Base-by-base conservation (phyloP, 1,140 invertebrate genomes). In the Leptestheria dahalacensis region DNA sequence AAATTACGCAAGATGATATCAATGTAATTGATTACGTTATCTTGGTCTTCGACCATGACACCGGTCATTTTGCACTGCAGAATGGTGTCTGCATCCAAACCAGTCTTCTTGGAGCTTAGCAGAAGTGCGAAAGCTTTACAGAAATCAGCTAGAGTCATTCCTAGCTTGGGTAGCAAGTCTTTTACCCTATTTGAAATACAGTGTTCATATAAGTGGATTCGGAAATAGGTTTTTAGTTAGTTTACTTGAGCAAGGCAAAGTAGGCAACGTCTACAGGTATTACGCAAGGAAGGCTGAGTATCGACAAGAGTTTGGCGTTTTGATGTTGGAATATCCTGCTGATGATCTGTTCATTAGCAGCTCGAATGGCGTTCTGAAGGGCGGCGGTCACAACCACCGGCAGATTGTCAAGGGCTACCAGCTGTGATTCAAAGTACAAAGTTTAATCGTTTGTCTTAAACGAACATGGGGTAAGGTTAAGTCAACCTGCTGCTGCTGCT, bases 311-410 rank as follows among this genome's bases (percentile, higher is more conserved):
- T 64, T 87, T 83, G 70, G 93, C 80, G 28, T 85, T 84, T 62
- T 79, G 77, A 65, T 88, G 83, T 65, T 85, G 84, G 69, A 91
- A 89, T 23, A 95, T 71, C 86, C 89, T 92, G 72, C 91, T 93
- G 28, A 91, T 76, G 26, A 95, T 69, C 15, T 89, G 89, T 69
- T 85, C 88, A 69, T 95, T 94, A 0, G 89, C 88, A 1, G 86
- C 82, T 66, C 91, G 87, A 63, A 91, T 91, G 0, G 90, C 90
- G 68, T 91, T 86, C 78, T 94, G 88, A 69, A 96, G 88, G 66
- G 91, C 82, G 63, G 80, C 82, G 70, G 88, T 77, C 24, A 91
- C 83, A 1, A 85, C 86, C 66, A 91, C 86, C 1, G 88, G 88
- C 62, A 92, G 78, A 71, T 86, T 83, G 60, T 86, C 86, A n/a